Evolutionary conservation across 2,113 vertebrate genomes (phyloP), one percentile per base, ranked within the genome.

Genomic region (Grammomys surdaster): DNA sequence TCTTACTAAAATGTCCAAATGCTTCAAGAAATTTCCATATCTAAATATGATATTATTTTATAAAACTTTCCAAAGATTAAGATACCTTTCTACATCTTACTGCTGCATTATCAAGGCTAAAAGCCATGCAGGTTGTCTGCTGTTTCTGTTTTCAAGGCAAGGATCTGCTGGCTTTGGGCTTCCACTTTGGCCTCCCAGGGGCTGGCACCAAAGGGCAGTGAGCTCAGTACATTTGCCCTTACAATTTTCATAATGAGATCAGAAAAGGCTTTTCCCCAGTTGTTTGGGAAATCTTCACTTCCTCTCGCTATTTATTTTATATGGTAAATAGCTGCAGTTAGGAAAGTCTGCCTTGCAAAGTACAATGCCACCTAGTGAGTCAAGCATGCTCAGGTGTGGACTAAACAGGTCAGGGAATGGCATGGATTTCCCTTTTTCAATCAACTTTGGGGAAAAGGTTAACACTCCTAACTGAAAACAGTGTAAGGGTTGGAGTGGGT

Each of bases 271-370:
- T 31, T 63, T 93, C 89, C 78, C 67, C 85, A 84, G 24, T 76
- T 94, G 77, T 13, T 84, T 88, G 58, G 82, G 7, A 0, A 93
- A 88, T 91, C 92, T 88, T 54, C 67, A 2, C 87, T 98, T 95
- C 85, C 91, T 94, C 60, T 88, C 60, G 91, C 65, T 48, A 4
- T 81, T 72, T 92, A 51, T 90, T 67, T 92, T 51, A 54, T 12
- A 43, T 20, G 46, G 8, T 20, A 84, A 95, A 73, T 87, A 78
- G 10, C 63, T 88, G 19, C 69, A 65, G 48, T 90, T 81, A 26
- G 72, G 51, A 88, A 82, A 80, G 26, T 76, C 58, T 17, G 43
- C 3, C 28, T 31, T 17, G 48, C 16, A 14, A 72, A 58, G 19
- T 48, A n/a, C 81, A 72, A 24, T 31, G 28, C 88, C 73, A 73